These are phyloP conservation scores for Elgonia sp. DNA, from an alignment of 2,888 invertebrate genomes.

Conservation along the genomic window DNA sequence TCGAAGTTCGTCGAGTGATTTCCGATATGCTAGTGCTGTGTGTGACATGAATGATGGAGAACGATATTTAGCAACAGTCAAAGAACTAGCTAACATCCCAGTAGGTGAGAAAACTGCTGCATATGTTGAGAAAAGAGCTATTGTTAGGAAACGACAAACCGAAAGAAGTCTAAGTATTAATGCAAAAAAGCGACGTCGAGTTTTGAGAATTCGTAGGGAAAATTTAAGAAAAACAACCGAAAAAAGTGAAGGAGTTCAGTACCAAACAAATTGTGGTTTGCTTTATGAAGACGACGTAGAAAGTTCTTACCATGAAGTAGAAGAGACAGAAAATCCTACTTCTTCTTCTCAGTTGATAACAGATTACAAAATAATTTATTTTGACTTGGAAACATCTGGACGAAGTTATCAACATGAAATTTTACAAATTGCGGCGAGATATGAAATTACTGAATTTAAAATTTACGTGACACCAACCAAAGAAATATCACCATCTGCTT, in stretches of 20 bases:
- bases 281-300: constrained; percentile 15
- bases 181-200: constrained; percentile 9
- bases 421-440: constrained; percentile 76
- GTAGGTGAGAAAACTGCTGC: constrained; percentile 32
- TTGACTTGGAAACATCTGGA: constrained; percentile 77
- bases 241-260: constrained; percentile 69
- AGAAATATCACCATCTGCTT: constrained; percentile 60
- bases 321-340: too few relatives aligned
- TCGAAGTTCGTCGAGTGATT: constrained; percentile 48
- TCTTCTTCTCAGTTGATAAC: too few relatives aligned
- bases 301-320: constrained; percentile 16
- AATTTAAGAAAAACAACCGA: constrained; percentile 41
- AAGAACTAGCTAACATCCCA: constrained; percentile 10
- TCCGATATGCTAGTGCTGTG: constrained; percentile 41
- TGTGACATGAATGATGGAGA: constrained; percentile 52
- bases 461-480: constrained; percentile 74
- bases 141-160: constrained; percentile 5
- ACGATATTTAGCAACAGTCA: constrained; percentile 7
- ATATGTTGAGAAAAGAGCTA: constrained; percentile 25
- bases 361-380: constrained; percentile 57
- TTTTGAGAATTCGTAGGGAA: constrained; percentile 35
- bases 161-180: constrained; percentile 7
- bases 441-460: constrained; percentile 62
- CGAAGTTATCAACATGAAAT: background rate
- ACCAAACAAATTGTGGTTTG: constrained; percentile 73